These are phyloP conservation scores for Thymelicus acteon DNA, from an alignment of 2,888 invertebrate species.

Conservation along the genomic window DNA sequence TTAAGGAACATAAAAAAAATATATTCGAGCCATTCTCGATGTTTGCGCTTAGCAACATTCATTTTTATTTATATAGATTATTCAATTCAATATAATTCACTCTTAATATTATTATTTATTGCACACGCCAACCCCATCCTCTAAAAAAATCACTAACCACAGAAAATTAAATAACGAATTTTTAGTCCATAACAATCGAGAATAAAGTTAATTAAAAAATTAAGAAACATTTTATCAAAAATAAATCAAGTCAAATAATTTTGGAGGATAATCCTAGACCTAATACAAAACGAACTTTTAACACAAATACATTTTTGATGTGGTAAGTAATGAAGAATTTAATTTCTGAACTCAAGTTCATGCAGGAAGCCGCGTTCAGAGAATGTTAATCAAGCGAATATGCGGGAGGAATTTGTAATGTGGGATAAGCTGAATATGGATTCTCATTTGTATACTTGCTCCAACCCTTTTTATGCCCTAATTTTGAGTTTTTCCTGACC, in stretches of 20 bases:
- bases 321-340: constrained; percentile 31
- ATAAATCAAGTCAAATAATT: background rate
- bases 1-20: too few species aligned
- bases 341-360: constrained; percentile 31
- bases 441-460: constrained; percentile 26
- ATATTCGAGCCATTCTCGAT: too few species aligned
- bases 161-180: too few species aligned
- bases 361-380: constrained; percentile 15
- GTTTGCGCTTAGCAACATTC: too few species aligned
- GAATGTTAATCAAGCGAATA: constrained; percentile 38
- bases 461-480: background rate
- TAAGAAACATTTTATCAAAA: background rate
- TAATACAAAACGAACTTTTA: background rate
- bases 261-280: background rate
- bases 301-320: constrained; percentile 9
- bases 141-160: too few species aligned
- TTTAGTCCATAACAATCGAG: too few species aligned
- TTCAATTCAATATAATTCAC: too few species aligned
- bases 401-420: constrained; percentile 37
- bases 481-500: background rate
- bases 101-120: too few species aligned
- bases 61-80: too few species aligned
- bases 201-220: too few species aligned
- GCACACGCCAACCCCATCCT: too few species aligned
- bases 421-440: constrained; percentile 34